Percentiles rank a stretch among this genome's conserved stretches.
Evolutionary conservation across 2,797 vertebrate species (phyloP).

Genomic region (Sebastes diaconus): DNA sequence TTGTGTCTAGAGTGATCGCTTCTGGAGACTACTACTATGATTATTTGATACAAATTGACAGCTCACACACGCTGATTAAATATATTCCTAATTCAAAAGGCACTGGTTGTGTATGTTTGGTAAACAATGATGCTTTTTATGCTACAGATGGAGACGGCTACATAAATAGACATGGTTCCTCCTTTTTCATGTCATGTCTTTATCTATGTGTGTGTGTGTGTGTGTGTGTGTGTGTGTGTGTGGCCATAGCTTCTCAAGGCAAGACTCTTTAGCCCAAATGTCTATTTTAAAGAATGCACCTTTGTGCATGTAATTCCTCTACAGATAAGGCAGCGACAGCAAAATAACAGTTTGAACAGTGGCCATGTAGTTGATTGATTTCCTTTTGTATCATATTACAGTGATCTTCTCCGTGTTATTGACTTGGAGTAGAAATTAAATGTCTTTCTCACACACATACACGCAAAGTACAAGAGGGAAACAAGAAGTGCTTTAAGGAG

Average conservation of each 20-base stretch:
- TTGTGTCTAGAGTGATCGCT: background rate
- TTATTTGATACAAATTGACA: conserved; percentile 38
- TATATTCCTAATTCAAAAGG: conserved; percentile 49
- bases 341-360: conserved; percentile 7
- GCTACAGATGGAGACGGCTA: conserved; percentile 28
- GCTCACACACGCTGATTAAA: conserved; percentile 1
- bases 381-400: conserved; percentile 4
- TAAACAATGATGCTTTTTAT: conserved; percentile 23
- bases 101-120: conserved; percentile 46
- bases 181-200: background rate
- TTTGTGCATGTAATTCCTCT: background rate
- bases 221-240: background rate
- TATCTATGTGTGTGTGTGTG: background rate
- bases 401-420: conserved; percentile 3
- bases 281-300: conserved; percentile 3
- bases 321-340: conserved; percentile 24
- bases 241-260: background rate
- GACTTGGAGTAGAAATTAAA: conserved; percentile 15
- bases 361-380: conserved; percentile 18
- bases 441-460: conserved; percentile 3
- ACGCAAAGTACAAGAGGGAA: conserved; percentile 9
- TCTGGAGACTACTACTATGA: background rate
- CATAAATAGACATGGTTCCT: background rate
- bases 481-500: conserved; percentile 38
- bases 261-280: background rate